A percentile compares a stretch with the other conserved stretches of the same genome.
Evolutionary conservation across 1,140 invertebrate species (phyloP).

Genomic region (Diploscapter pachys): DNA sequence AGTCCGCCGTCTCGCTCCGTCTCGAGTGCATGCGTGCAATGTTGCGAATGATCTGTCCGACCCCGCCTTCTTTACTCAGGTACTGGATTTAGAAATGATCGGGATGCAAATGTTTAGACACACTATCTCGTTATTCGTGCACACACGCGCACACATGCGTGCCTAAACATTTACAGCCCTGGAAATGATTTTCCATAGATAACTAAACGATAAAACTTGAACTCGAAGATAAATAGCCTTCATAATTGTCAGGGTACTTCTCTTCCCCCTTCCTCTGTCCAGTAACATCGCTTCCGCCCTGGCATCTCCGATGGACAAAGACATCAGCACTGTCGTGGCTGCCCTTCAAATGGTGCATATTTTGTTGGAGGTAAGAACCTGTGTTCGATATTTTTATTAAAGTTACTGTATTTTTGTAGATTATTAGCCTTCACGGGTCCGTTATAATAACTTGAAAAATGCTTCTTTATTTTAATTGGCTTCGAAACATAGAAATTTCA

Average conservation of each 20-base stretch:
- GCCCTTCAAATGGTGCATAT: constrained; percentile 49
- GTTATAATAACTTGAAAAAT: too few relatives aligned
- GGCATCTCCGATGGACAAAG: constrained; percentile 34
- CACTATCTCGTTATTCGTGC: too few relatives aligned
- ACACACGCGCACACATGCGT: constrained; percentile 8
- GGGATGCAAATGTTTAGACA: too few relatives aligned
- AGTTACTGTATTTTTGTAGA: background rate
- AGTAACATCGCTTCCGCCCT: constrained; percentile 42
- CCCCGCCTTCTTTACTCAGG: constrained; percentile 18
- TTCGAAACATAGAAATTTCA: too few relatives aligned
- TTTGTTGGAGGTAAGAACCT: constrained; percentile 39
- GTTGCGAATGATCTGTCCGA: constrained; percentile 52
- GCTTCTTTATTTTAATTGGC: too few relatives aligned
- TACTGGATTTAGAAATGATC: background rate
- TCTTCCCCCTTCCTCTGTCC: constrained; percentile 28
- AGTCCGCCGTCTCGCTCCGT: constrained; percentile 33
- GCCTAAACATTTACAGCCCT: too few relatives aligned
- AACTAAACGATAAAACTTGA: too few relatives aligned
- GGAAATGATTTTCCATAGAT: too few relatives aligned
- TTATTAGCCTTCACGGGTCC: too few relatives aligned
- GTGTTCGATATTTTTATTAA: background rate
- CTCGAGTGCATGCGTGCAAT: constrained; percentile 47
- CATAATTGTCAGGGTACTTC: constrained; percentile 2
- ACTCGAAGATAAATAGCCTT: too few relatives aligned
- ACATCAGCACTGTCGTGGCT: constrained; percentile 45